Conservation (phyloP, 2,888 invertebrate species). For the Eumacrocentrus americanus region DNA sequence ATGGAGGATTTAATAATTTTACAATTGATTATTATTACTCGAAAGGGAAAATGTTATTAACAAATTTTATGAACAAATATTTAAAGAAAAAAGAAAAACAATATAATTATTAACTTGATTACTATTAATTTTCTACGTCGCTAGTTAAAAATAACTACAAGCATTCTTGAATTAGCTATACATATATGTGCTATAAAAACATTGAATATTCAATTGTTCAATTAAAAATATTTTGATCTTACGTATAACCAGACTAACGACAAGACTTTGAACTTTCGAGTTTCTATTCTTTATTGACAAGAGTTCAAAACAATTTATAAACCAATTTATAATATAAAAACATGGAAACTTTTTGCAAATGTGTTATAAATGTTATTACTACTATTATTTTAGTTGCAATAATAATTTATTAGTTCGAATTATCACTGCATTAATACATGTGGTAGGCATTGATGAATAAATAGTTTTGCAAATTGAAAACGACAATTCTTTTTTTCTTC, state of each 20-base stretch:
- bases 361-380: conserved; percentile 4
- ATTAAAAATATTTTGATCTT: conserved; percentile 24
- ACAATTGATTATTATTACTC: conserved; percentile 2
- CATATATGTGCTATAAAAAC: not conserved
- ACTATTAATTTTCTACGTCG: conserved; percentile 11
- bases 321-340: not conserved
- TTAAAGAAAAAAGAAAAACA: not conserved
- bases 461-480: conserved; percentile 50
- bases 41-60: not conserved
- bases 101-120: not conserved
- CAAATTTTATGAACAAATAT: not conserved
- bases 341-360: not conserved
- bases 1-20: conserved; percentile 1
- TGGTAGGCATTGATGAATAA: conserved; percentile 42
- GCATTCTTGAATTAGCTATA: not conserved
- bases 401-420: too few relatives aligned
- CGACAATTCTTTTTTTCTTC: conserved; percentile 3
- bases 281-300: not conserved
- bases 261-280: not conserved
- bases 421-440: conserved; percentile 33
- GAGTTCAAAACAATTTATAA: conserved; percentile 4
- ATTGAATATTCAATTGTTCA: not conserved
- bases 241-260: not conserved
- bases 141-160: not conserved
- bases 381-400: conserved; percentile 27